phyloP scores from a whole-genome alignment of 2,113 vertebrate genomes.

The Chitala chitala region DNA sequence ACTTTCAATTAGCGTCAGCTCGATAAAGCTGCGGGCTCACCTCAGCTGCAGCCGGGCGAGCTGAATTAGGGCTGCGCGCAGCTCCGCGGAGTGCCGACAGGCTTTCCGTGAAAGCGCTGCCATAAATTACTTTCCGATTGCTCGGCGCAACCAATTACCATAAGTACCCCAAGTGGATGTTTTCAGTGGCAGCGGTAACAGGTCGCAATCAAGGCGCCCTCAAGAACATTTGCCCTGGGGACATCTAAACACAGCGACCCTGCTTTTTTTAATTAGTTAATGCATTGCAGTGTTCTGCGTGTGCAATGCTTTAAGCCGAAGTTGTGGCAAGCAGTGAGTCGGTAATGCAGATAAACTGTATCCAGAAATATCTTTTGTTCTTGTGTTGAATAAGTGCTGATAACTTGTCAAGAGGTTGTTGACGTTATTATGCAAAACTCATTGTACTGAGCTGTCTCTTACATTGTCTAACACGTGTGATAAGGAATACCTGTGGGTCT shows the following conservation, averaged over 20 bases:
- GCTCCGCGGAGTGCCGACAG: not conserved
- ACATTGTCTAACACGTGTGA: not conserved
- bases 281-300: too few species aligned
- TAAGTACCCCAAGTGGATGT: conserved; percentile 7
- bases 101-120: not conserved
- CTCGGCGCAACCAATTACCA: not conserved
- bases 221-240: not conserved
- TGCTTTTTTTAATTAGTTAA: not conserved
- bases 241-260: not conserved
- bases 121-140: not conserved
- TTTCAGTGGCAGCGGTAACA: not conserved
- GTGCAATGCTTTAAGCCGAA: not conserved
- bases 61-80: not conserved
- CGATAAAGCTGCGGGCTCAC: not conserved
- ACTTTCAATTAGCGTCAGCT: conserved; percentile 14
- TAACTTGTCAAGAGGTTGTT: not conserved
- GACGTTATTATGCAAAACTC: not conserved
- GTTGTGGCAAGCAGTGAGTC: not conserved
- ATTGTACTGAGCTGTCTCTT: not conserved
- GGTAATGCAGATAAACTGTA: conserved; percentile 2
- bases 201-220: not conserved
- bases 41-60: not conserved
- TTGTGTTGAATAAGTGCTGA: too few species aligned
- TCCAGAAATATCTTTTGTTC: too few species aligned
- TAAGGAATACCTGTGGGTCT: not conserved